Base-by-base conservation (phyloP, 2,113 vertebrate species). In the Plecturocebus donacophilus region DNA sequence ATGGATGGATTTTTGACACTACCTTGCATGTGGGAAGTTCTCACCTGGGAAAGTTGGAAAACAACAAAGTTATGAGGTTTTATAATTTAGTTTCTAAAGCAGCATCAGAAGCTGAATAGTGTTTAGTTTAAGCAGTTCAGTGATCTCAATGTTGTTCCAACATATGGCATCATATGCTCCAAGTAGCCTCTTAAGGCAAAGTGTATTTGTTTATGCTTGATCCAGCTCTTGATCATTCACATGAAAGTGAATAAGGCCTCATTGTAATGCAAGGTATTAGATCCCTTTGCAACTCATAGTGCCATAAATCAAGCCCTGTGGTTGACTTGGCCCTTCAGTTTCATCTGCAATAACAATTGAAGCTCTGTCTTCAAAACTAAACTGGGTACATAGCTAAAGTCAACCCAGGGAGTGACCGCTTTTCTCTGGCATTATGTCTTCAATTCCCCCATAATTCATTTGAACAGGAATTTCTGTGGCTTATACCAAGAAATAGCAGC, bases 261-360 rank as follows among this genome's bases (percentile, higher is more conserved):
- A 52, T 77, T 95, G 97, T 96, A 95, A 97, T 94, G 94, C 95
- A 96, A 88, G 93, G 91, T 95, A 92, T 97, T 93, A 95, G 98
- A 93, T 97, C 93, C 97, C 76, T 97, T 96, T 98, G 97, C 95
- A 97, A 95, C 96, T 98, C 98, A 96, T 97, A 94, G 96, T 98
- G 89, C 97, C 96, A 95, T 98, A 98, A 98, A 98, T 96, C 56
- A 92, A 96, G 93, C 0, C 7, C 94, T 96, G 97, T 98, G 64
- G 73, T 97, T 98, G 98, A 94, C 98, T 94, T 94, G 95, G 97
- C 96, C 95, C 1, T 98, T 97, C 64, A 90, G 92, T 97, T 98
- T 96, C 92, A 77, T 86, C 97, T 97, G 86, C 86, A 61, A 91
- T 81, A 91, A 98, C 98, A 98, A 98, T 87, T 93, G 86, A 91